These are phyloP conservation scores for Miltochrista miniata DNA, from an alignment of 2,888 invertebrate genomes.

Conservation along the genomic window DNA sequence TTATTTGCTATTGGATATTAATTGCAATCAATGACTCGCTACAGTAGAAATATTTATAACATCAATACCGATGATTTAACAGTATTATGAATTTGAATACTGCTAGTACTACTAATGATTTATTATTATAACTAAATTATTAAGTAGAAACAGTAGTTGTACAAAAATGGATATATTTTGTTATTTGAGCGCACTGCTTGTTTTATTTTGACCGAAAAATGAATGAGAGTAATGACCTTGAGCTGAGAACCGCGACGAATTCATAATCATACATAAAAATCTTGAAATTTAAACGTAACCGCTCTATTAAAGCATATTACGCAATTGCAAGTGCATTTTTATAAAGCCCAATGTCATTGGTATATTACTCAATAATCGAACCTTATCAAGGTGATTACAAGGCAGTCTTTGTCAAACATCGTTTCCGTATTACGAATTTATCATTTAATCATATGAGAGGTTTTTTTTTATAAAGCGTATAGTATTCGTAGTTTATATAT, in stretches of 20 bases:
- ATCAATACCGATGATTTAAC: not conserved
- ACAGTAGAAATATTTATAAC: not conserved
- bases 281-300: slow-evolving; percentile 23
- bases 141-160: too few relatives aligned
- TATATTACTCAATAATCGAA: slow-evolving; percentile 34
- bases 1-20: slow-evolving; percentile 14
- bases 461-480: slow-evolving; percentile 3
- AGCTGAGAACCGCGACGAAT: slow-evolving; percentile 48
- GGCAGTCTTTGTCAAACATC: slow-evolving; percentile 15
- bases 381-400: slow-evolving; percentile 25
- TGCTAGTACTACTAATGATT: too few relatives aligned
- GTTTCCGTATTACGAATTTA: slow-evolving; percentile 3
- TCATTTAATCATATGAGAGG: slow-evolving; percentile 3
- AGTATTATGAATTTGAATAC: too few relatives aligned
- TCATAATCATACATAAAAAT: slow-evolving; percentile 43
- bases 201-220: too few relatives aligned
- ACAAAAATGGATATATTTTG: too few relatives aligned
- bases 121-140: too few relatives aligned
- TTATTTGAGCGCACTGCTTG: too few relatives aligned
- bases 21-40: slow-evolving; percentile 8
- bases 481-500: too few relatives aligned
- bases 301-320: slow-evolving; percentile 5
- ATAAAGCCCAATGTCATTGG: slow-evolving; percentile 50
- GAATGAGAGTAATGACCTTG: slow-evolving; percentile 45
- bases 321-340: slow-evolving; percentile 10